A percentile compares a stretch with the other conserved stretches of the same genome.
Evolutionary conservation across 2,797 vertebrate species (phyloP).

Genomic region (Acropternis orthonyx): DNA sequence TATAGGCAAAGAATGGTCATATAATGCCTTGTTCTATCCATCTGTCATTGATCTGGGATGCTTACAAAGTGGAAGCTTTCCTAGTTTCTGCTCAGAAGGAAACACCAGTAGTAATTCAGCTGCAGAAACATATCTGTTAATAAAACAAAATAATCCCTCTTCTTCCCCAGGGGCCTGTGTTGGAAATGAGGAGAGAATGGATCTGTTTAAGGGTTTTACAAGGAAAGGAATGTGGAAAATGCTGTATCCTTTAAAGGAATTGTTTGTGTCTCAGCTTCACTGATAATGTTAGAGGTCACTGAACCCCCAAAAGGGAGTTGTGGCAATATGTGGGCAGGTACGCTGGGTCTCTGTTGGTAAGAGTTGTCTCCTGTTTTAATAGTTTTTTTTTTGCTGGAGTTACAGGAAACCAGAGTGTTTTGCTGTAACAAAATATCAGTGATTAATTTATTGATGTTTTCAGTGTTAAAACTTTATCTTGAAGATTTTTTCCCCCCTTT

Average conservation of each 20-base stretch:
- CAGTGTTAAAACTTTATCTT: not conserved
- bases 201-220: not conserved
- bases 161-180: not conserved
- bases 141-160: not conserved
- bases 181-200: not conserved
- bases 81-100: not conserved
- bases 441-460: not conserved
- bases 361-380: not conserved
- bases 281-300: not conserved
- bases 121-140: not conserved
- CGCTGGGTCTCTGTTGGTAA: not conserved
- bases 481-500: accelerated
- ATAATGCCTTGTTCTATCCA: not conserved
- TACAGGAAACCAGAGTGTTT: not conserved
- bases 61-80: not conserved
- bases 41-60: not conserved
- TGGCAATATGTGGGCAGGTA: not conserved
- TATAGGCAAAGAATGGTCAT: not conserved
- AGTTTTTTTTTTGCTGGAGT: not conserved
- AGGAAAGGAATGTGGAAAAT: not conserved
- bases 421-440: not conserved
- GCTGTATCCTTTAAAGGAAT: not conserved
- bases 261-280: not conserved
- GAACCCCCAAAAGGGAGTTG: not conserved
- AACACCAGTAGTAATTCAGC: not conserved